Conservation (phyloP, 2,113 vertebrate species). For the Nansenia antarctica region DNA sequence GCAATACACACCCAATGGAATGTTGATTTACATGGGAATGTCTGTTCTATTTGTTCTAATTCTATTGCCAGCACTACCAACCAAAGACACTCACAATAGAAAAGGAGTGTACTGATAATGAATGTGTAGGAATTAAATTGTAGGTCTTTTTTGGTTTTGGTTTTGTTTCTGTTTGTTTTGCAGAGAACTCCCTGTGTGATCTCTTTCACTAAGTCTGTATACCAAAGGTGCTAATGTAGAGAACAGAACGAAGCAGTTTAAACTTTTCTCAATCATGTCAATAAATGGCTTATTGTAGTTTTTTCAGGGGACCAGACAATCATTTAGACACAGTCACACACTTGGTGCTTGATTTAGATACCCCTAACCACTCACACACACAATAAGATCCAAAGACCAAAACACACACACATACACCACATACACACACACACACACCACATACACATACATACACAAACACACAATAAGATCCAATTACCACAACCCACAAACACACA, state of each 20-base stretch:
- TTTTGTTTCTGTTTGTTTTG: constrained; percentile 7
- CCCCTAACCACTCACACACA: neutral
- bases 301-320: constrained; percentile 40
- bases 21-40: too few species aligned
- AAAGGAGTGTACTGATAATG: constrained; percentile 40
- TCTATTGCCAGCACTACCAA: constrained; percentile 37
- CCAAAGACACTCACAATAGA: constrained; percentile 42
- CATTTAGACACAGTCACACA: constrained; percentile 6
- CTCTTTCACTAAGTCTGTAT: constrained; percentile 33
- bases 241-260: constrained; percentile 34
- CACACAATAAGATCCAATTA: too few species aligned
- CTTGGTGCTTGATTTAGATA: neutral
- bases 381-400: too few species aligned
- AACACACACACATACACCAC: neutral
- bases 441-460: neutral
- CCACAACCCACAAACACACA: too few species aligned
- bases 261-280: constrained; percentile 38
- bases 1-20: neutral
- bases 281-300: constrained; percentile 41
- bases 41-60: constrained; percentile 39
- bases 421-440: neutral
- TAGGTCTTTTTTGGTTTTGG: constrained; percentile 39
- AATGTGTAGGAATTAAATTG: constrained; percentile 49
- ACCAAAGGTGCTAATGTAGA: constrained; percentile 64
- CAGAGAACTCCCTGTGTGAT: neutral